Percentiles rank a stretch among this genome's conserved stretches.
These are phyloP conservation scores for Ormyrus pomaceus DNA, from an alignment of 2,888 invertebrate genomes.

Conservation along the genomic window DNA sequence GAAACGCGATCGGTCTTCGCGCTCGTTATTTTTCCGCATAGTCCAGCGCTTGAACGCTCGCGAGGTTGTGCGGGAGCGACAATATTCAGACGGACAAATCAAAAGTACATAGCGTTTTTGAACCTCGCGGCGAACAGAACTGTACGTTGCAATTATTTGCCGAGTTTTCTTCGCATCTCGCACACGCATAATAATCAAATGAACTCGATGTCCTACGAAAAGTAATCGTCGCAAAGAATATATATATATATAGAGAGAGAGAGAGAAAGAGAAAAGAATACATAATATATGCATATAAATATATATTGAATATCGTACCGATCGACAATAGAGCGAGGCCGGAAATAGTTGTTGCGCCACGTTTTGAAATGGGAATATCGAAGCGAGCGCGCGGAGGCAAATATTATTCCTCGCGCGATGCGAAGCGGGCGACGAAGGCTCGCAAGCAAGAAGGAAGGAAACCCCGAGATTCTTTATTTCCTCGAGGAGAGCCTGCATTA, in stretches of 20 bases:
- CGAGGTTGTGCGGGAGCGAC: not conserved
- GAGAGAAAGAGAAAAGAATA: no score
- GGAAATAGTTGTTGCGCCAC: conserved; percentile 7
- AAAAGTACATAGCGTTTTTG: conserved; percentile 21
- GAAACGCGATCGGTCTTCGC: not conserved
- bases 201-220: not conserved
- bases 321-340: conserved; percentile 38
- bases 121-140: not conserved
- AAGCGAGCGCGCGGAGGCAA: no score
- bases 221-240: not conserved
- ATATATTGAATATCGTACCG: conserved; percentile 18
- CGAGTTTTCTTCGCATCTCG: conserved; percentile 4
- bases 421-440: no score
- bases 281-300: not conserved
- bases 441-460: no score
- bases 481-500: no score
- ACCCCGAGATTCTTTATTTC: no score
- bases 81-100: conserved; percentile 32
- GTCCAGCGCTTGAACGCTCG: not conserved
- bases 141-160: conserved; percentile 13
- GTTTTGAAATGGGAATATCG: not conserved
- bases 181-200: conserved; percentile 31
- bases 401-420: no score
- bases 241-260: conserved; percentile 20
- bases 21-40: not conserved